These are phyloP conservation scores for Spea multiplicata DNA, from an alignment of 2,113 vertebrate genomes.

Conservation along the genomic window DNA sequence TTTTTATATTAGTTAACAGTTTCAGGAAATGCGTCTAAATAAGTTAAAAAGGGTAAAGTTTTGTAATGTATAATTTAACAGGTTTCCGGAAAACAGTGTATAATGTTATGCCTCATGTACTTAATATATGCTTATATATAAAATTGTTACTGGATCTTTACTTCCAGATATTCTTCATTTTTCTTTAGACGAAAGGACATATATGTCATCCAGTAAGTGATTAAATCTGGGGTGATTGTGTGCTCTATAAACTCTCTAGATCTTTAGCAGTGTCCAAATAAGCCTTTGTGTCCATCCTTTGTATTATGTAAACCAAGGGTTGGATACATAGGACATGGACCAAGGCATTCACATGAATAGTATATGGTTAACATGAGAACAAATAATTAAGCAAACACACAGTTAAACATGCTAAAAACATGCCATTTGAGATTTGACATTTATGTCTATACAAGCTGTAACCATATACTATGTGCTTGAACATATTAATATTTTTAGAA, in stretches of 20 bases:
- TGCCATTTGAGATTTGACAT: neutral
- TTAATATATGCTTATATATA: neutral
- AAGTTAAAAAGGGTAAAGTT: too few relatives aligned
- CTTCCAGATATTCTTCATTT: slow-evolving; percentile 97
- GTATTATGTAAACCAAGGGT: neutral
- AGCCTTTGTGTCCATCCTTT: slow-evolving; percentile 23
- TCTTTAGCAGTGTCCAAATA: neutral
- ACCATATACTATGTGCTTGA: slow-evolving; percentile 34
- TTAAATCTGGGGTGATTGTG: slow-evolving; percentile 59
- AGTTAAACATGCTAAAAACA: neutral
- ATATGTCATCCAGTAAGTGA: slow-evolving; percentile 99
- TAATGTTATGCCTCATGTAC: neutral
- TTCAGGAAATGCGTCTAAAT: too few relatives aligned
- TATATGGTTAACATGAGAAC: slow-evolving; percentile 45
- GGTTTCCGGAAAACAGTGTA: too few relatives aligned
- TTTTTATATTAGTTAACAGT: too few relatives aligned
- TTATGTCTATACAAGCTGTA: neutral
- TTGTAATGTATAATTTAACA: too few relatives aligned
- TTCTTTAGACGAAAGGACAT: slow-evolving; percentile 99
- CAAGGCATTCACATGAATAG: slow-evolving; percentile 6
- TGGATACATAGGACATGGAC: slow-evolving; percentile 13
- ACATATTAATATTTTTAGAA: neutral
- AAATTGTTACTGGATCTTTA: slow-evolving; percentile 69
- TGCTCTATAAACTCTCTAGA: slow-evolving; percentile 46
- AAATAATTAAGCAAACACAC: neutral